Conservation (phyloP, 2,888 invertebrate genomes). For the Opisthograptis luteolata region DNA sequence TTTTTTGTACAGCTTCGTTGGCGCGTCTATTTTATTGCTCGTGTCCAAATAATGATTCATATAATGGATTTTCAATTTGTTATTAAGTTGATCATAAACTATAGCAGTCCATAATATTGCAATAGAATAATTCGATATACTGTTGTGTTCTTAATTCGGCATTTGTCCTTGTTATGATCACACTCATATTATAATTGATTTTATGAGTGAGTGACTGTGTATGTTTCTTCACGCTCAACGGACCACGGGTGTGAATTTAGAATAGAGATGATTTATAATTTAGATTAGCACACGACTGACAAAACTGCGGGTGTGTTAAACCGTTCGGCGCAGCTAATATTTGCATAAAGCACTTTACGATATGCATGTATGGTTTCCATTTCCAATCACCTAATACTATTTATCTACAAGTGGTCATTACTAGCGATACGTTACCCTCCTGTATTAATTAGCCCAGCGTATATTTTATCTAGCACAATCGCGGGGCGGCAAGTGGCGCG, state of each 20-base stretch:
- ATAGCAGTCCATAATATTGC: neutral
- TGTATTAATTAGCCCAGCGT: conserved; percentile 21
- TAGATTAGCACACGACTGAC: too few relatives aligned
- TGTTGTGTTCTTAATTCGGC: conserved; percentile 3
- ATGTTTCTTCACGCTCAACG: too few relatives aligned
- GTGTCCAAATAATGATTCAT: conserved; percentile 22
- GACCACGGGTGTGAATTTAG: too few relatives aligned
- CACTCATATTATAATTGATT: too few relatives aligned
- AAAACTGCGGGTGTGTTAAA: too few relatives aligned
- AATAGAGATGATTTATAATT: too few relatives aligned
- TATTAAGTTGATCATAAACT: conserved; percentile 29
- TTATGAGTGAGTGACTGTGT: too few relatives aligned
- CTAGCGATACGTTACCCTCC: conserved; percentile 20
- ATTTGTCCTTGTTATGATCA: conserved; percentile 2
- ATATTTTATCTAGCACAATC: conserved; percentile 26
- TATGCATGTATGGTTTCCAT: too few relatives aligned
- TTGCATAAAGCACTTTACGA: conserved; percentile 14
- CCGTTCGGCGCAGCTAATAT: too few relatives aligned
- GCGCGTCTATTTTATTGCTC: conserved; percentile 31
- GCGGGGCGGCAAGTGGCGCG: conserved; percentile 16
- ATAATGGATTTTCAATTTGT: conserved; percentile 25
- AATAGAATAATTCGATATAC: conserved; percentile 5
- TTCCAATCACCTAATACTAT: conserved; percentile 21
- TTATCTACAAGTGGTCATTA: conserved; percentile 26
- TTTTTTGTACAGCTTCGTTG: conserved; percentile 24